Evolutionary conservation across 2,888 invertebrate genomes (phyloP).

Genomic region (Hirtodrosophila duncani): DNA sequence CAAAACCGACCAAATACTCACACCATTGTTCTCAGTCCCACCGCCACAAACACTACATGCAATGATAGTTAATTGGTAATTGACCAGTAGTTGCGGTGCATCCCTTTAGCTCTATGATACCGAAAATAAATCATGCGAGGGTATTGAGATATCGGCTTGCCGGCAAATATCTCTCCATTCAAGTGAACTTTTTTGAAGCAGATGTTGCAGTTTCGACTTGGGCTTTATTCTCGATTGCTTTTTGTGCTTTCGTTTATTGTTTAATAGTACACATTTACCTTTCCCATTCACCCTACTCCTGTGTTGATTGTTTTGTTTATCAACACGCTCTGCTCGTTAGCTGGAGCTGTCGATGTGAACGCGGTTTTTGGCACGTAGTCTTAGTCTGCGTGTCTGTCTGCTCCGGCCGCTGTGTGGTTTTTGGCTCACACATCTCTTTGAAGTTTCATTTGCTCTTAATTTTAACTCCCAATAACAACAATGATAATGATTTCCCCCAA

Average conservation of each 20-base stretch:
- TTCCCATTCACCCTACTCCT: conserved; percentile 1
- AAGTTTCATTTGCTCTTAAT: conserved; percentile 38
- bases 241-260: conserved; percentile 40
- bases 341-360: conserved; percentile 32
- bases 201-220: conserved; percentile 11
- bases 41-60: too few species aligned
- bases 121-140: too few species aligned
- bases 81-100: too few species aligned
- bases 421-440: conserved; percentile 47
- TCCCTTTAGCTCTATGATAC: too few species aligned
- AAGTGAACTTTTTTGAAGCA: too few species aligned
- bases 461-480: background rate
- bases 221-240: background rate
- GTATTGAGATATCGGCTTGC: too few species aligned
- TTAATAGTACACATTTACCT: conserved; percentile 50
- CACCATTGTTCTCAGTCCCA: too few species aligned
- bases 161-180: too few species aligned
- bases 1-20: too few species aligned
- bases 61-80: too few species aligned
- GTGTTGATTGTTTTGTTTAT: conserved; percentile 42
- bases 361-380: conserved; percentile 63
- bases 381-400: conserved; percentile 26
- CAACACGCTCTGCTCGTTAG: conserved; percentile 10
- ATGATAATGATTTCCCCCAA: conserved; percentile 4
- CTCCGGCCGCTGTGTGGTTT: conserved; percentile 6